A percentile compares a stretch with the other conserved stretches of the same genome.
Evolutionary conservation across 2,797 vertebrate genomes (phyloP).

Genomic region (Pteropus rufus): DNA sequence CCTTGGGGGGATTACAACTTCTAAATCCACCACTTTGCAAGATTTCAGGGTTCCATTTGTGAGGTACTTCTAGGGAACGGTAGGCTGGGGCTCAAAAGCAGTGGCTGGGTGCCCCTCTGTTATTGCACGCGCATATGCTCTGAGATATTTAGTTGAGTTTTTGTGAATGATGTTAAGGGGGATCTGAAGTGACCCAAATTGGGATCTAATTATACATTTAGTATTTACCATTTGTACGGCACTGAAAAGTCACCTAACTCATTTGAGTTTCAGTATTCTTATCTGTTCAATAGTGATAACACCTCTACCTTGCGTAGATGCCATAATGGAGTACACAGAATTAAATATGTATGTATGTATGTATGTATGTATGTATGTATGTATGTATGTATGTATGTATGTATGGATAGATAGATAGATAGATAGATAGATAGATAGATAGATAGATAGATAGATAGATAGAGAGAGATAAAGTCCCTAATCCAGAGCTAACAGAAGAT

Average conservation of each 20-base stretch:
- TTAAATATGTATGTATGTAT: neutral
- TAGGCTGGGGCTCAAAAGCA: neutral
- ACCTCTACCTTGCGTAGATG: neutral
- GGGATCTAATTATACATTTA: neutral
- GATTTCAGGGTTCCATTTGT: neutral
- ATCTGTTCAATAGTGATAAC: neutral
- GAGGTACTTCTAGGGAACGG: neutral
- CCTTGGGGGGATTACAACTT: neutral
- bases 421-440: too few species aligned
- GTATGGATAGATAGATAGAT: too few species aligned
- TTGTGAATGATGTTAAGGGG: neutral
- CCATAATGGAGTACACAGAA: neutral
- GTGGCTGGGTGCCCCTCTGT: accelerated
- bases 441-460: too few species aligned
- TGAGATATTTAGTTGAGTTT: neutral
- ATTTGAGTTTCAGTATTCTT: constrained; percentile 10
- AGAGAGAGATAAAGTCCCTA: too few species aligned
- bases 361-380: neutral
- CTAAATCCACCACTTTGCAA: neutral
- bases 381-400: too few species aligned
- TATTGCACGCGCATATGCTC: accelerated
- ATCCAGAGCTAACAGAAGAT: neutral
- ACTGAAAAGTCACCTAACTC: neutral
- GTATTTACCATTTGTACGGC: accelerated
- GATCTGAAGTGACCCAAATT: neutral